Evolutionary conservation across 92 coral and sea anemone genomes (phyloP).

Genomic region (Pocillopora meandrina): DNA sequence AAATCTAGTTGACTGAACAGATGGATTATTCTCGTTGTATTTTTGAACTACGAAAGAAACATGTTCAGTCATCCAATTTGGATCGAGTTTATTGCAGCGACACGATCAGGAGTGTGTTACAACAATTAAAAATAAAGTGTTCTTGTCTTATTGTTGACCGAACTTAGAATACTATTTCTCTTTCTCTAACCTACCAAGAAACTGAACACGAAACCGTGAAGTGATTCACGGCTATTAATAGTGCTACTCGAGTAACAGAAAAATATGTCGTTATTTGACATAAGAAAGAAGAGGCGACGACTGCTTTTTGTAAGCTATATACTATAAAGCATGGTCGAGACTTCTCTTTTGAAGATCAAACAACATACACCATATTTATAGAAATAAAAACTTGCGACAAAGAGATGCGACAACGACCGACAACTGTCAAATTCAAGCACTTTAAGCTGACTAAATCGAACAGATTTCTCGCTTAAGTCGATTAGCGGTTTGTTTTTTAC

Average conservation of each 20-base stretch:
- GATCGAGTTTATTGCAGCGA: not conserved
- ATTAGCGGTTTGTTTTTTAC: constrained; percentile 18
- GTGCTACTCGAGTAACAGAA: too few relatives aligned
- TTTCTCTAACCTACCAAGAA: not conserved
- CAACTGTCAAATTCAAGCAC: constrained; percentile 4
- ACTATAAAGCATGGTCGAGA: too few relatives aligned
- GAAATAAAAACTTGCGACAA: not conserved
- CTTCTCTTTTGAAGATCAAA: too few relatives aligned
- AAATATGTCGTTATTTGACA: too few relatives aligned
- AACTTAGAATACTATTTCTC: not conserved
- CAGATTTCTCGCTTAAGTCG: constrained; percentile 9
- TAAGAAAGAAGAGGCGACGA: not conserved
- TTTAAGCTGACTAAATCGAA: constrained; percentile 28
- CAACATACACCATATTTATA: too few relatives aligned
- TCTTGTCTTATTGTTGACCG: not conserved
- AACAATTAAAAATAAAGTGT: constrained; percentile 6
- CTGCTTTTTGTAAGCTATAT: too few relatives aligned
- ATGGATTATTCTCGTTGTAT: not conserved
- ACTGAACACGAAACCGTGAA: not conserved
- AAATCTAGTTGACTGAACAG: not conserved
- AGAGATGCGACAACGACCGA: not conserved
- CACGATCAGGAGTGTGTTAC: not conserved
- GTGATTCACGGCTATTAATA: not conserved
- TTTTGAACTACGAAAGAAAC: not conserved
- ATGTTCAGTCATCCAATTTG: not conserved